Percentiles rank a stretch among this genome's conserved stretches.
Conservation (phyloP, 2,888 invertebrate species). For the Chalcosyrphus nemorum region DNA sequence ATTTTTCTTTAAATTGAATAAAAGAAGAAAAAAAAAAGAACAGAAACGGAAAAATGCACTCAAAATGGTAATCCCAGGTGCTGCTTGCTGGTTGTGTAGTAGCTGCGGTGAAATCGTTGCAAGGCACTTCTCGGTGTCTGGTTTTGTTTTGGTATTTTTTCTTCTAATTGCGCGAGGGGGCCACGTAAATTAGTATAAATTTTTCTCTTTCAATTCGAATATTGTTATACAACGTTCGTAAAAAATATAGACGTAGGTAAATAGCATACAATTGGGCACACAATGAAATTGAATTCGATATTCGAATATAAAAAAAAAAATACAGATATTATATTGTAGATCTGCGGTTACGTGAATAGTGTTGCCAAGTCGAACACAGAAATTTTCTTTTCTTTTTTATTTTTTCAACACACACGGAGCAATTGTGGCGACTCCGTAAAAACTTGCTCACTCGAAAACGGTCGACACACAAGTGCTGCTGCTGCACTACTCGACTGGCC, state of each 20-base stretch:
- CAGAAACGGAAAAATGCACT: constrained; percentile 61
- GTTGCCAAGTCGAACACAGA: constrained; percentile 60
- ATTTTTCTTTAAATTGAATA: constrained; percentile 1
- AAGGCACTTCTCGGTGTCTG: constrained; percentile 67
- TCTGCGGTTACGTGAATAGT: constrained; percentile 66
- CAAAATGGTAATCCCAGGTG: constrained; percentile 50
- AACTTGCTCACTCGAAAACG: constrained; percentile 68
- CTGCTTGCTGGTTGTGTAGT: too few relatives aligned
- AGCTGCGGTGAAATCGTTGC: constrained; percentile 67
- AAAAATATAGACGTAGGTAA: too few relatives aligned
- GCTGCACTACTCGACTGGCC: constrained; percentile 49
- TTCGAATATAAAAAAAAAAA: constrained; percentile 31
- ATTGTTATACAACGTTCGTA: constrained; percentile 52
- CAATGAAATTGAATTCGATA: constrained; percentile 49
- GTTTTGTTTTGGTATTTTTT: constrained; percentile 64
- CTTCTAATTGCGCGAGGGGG: constrained; percentile 54
- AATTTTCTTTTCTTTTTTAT: too few relatives aligned
- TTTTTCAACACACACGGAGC: constrained; percentile 57
- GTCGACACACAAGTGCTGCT: constrained; percentile 71
- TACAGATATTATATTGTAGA: constrained; percentile 8
- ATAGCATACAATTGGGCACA: constrained; percentile 35
- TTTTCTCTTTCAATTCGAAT: constrained; percentile 19
- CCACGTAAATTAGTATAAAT: constrained; percentile 53
- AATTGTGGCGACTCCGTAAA: constrained; percentile 29
- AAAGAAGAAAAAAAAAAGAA: too few relatives aligned